Evolutionary conservation across 2,888 invertebrate species (phyloP), one percentile per base, ranked within the genome.

Genomic region (Carabus problematicus): DNA sequence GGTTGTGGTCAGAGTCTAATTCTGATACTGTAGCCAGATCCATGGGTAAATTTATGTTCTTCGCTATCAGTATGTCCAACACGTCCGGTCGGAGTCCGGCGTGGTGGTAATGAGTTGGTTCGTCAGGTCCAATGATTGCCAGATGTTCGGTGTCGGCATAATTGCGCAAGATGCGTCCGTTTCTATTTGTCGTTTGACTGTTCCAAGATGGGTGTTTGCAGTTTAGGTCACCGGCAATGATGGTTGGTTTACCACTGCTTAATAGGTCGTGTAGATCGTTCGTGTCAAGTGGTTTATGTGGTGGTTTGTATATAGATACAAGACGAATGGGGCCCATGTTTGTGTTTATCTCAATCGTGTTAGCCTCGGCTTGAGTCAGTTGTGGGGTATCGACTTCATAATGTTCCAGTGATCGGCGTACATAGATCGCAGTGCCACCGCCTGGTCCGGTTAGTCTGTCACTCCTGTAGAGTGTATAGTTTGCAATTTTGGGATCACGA

Each of bases 181-280:
- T 47, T 16, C 18, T 11, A 16, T 3, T 19, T 19, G 12, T 54
- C 18, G 3, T 3, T 6, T 11, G 55, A 18, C 55, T 55, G 29
- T 55, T 8, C 55, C 55, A 55, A n/a, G 18, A n/a, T 8, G 55
- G 55, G 19, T 55, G 55, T 39, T 55, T 55, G 3, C 18, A 14
- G n/a, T 55, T 55, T 1, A 55, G 12, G 19, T 55, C 55, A 2
- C 8, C 55, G 8, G 55, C 55, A 8, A 55, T 8, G 1, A 55
- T 18, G 55, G 55, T 55, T 29, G 55, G 55, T 54, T 54, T n/a
- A 11, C 11, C 18, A 11, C 18, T 16, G 19, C 7, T 9, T 6
- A 54, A 16, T 18, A 54, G 11, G 16, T 4, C 7, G 11, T 54
- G 16, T 11, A 54, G 16, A 16, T 54, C 54, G 4, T 14, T 16